phyloP scores from a whole-genome alignment of 2,113 vertebrate species.

The Corythoichthys intestinalis region DNA sequence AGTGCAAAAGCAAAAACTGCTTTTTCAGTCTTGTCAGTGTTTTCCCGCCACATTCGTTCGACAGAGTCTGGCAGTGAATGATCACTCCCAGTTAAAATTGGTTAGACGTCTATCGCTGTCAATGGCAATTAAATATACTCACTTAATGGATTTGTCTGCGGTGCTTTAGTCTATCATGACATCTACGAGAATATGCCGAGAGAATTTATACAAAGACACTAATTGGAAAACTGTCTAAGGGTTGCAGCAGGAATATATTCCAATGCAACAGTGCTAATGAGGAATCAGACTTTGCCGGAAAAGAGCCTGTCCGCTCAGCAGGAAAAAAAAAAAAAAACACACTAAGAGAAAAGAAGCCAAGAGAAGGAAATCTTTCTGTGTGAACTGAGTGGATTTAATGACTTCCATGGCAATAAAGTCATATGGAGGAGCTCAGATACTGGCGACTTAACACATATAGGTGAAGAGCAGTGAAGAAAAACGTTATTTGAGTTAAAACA shows the following conservation, averaged over 20 bases:
- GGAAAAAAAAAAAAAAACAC: constrained; percentile 28
- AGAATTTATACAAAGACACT: constrained; percentile 37
- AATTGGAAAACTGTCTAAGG: constrained; percentile 50
- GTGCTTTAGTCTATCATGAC: too few relatives aligned
- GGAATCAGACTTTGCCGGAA: constrained; percentile 49
- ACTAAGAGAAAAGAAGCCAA: constrained; percentile 48
- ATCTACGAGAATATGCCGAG: neutral
- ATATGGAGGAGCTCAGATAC: constrained; percentile 28
- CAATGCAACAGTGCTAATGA: constrained; percentile 46
- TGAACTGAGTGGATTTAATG: constrained; percentile 58
- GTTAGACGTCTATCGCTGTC: too few relatives aligned
- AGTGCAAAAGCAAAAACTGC: too few relatives aligned
- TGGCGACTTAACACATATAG: constrained; percentile 2
- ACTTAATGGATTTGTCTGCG: too few relatives aligned
- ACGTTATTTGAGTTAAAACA: neutral
- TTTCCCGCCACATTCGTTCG: too few relatives aligned
- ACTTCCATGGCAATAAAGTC: constrained; percentile 35
- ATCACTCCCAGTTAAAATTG: too few relatives aligned
- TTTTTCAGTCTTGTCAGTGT: too few relatives aligned
- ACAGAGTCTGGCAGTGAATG: too few relatives aligned
- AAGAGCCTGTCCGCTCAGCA: constrained; percentile 57
- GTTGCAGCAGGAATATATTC: constrained; percentile 32
- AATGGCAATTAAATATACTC: too few relatives aligned
- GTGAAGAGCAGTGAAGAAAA: neutral
- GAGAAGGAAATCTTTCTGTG: constrained; percentile 50